These are phyloP conservation scores for Pangasius larnaudii DNA, from an alignment of 2,797 vertebrate species.

Conservation along the genomic window DNA sequence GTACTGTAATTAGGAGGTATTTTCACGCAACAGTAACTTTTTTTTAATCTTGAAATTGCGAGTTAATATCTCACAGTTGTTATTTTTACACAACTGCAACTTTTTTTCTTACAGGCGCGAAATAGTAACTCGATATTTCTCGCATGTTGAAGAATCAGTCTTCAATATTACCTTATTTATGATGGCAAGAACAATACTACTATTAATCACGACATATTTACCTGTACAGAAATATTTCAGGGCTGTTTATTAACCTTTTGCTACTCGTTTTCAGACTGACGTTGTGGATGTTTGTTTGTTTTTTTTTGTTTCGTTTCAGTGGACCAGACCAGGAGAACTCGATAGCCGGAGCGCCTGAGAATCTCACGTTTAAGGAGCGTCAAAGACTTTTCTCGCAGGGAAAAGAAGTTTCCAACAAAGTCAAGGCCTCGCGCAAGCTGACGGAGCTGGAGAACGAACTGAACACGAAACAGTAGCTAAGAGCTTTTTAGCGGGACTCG, in stretches of 20 bases:
- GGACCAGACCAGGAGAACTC: conserved; percentile 88
- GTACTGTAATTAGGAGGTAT: not conserved
- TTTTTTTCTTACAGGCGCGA: too few species aligned
- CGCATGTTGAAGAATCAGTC: not conserved
- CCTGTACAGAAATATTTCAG: too few species aligned
- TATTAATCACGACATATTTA: not conserved
- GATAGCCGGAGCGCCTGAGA: conserved; percentile 86
- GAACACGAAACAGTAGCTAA: conserved; percentile 87
- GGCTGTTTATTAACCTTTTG: not conserved
- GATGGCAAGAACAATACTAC: not conserved
- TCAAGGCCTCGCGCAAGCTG: conserved; percentile 95
- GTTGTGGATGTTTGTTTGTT: not conserved
- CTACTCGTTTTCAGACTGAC: not conserved
- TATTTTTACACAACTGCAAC: too few species aligned
- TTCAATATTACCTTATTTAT: not conserved
- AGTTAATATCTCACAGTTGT: not conserved
- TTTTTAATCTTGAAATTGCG: not conserved
- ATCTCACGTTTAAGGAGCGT: conserved; percentile 93
- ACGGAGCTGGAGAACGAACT: conserved; percentile 98
- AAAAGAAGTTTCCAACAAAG: conserved; percentile 96
- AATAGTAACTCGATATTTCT: not conserved
- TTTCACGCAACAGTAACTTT: not conserved
- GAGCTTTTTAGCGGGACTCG: conserved; percentile 66
- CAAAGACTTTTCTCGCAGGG: conserved; percentile 98
- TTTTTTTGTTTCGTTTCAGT: conserved; percentile 38